Base-by-base conservation (phyloP, 2,888 invertebrate species). In the Thysanoteuthis rhombus region DNA sequence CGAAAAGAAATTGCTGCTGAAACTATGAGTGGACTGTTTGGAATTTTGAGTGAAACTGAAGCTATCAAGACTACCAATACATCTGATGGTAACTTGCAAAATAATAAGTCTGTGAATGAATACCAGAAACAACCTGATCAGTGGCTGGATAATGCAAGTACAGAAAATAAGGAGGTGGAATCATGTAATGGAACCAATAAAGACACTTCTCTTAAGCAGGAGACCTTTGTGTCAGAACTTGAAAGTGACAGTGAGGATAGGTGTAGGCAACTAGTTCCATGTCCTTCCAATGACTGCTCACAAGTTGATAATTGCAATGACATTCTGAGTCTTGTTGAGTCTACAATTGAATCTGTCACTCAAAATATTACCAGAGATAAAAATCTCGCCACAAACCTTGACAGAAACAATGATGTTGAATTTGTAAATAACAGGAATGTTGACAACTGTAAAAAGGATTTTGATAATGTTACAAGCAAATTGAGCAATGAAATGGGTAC, bases 1-100 rank as follows among this genome's bases (percentile, higher is more conserved):
- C n/a, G 90, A n/a, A 90, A 93, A 93, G 75, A 93, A 90, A 52
- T 93, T 89, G 93, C 93, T 93, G 93, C 89, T 93, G 93, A 93
- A 93, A 93, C 93, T 93, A 39, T 93, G 5, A 28, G 93, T 58
- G 93, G 93, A 6, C 93, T 93, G 42, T 58, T 93, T 93, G 52
- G 58, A 39, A 58, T 93, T 75, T 19, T 75, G 75, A 75, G 36
- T 36, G 75, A 75, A 75, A 75, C n/a, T 1, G 75, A 75, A 75
- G 12, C 75, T 2, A 75, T 36, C 19, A 12, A 75, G n/a, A n/a
- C 75, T 2, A 3, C n/a, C n/a, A n/a, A 75, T 22, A 75, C 36
- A 36, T 36, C 75, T 2, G 75, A 75, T 75, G n/a, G 36, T 75
- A 75, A 75, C 4, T 75, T 75, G n/a, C 75, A 75, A 36, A 75